phyloP scores from a whole-genome alignment of 2,888 invertebrate species.

The Maniola hyperantus region DNA sequence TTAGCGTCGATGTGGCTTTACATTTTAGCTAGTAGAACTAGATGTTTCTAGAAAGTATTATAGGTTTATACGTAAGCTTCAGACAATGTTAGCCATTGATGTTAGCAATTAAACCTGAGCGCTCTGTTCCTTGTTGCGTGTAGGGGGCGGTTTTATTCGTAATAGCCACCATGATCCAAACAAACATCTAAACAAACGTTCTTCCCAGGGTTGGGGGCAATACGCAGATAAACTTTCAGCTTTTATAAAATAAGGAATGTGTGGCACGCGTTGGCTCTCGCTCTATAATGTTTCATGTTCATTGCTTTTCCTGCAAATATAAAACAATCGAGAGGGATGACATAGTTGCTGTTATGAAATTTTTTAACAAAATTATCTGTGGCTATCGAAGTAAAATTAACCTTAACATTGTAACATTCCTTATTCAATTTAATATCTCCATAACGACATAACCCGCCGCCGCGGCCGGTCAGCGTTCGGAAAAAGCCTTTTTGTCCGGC shows the following conservation, averaged over 20 bases:
- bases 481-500: background rate
- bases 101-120: slow-evolving; percentile 68
- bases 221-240: no score
- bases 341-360: no score
- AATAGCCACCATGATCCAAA: no score
- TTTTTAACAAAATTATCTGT: no score
- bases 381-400: background rate
- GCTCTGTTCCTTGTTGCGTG: slow-evolving; percentile 62
- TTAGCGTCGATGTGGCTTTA: background rate
- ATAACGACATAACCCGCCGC: background rate
- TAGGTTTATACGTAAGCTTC: slow-evolving; percentile 8
- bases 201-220: no score
- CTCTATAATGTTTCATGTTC: no score
- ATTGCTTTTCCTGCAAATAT: no score
- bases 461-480: background rate
- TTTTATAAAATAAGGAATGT: no score
- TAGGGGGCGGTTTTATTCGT: slow-evolving; percentile 61
- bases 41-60: background rate
- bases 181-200: no score
- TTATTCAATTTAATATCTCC: background rate
- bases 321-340: no score
- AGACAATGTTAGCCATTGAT: slow-evolving; percentile 57
- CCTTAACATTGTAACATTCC: background rate
- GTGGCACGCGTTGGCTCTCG: no score
- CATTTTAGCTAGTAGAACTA: background rate